Conservation (phyloP, 2,797 vertebrate species). For the Sebastolobus altivelis region DNA sequence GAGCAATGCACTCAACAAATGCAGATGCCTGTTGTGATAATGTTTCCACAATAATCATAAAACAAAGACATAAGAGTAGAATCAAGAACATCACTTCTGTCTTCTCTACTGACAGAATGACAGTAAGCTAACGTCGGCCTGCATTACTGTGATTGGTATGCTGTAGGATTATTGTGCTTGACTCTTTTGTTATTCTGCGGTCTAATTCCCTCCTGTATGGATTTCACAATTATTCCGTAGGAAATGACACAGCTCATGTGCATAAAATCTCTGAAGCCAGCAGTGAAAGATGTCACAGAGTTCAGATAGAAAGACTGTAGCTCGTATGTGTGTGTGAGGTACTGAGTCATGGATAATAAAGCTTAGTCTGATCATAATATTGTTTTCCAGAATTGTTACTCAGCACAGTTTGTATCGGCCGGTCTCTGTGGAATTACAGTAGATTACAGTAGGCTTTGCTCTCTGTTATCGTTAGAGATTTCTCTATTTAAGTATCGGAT, state of each 20-base stretch:
- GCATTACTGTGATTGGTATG: not conserved
- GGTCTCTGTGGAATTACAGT: slow-evolving; percentile 17
- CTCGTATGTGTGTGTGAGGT: not conserved
- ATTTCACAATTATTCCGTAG: slow-evolving; percentile 27
- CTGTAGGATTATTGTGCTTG: slow-evolving; percentile 3
- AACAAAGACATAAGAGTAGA: not conserved
- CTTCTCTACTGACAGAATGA: not conserved
- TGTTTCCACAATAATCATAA: not conserved
- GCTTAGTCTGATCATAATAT: slow-evolving; percentile 28
- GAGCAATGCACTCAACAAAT: slow-evolving; percentile 37
- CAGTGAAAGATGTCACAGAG: slow-evolving; percentile 16
- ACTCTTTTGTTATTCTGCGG: slow-evolving; percentile 25
- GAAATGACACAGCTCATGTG: slow-evolving; percentile 15
- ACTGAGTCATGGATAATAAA: slow-evolving; percentile 34
- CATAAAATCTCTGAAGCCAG: not conserved
- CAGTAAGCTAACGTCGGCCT: not conserved
- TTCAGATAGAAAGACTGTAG: slow-evolving; percentile 4
- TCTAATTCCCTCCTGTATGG: slow-evolving; percentile 19
- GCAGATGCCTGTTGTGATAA: slow-evolving; percentile 17
- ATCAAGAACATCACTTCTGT: not conserved
- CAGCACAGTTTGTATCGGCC: slow-evolving; percentile 10
- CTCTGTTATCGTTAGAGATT: slow-evolving; percentile 18
- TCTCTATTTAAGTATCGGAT: slow-evolving; percentile 25
- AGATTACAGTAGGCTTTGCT: slow-evolving; percentile 44
- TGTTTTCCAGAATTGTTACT: slow-evolving; percentile 44